Evolutionary conservation across 92 coral and sea anemone genomes (phyloP), one percentile per base, ranked within the genome.

Genomic region (Siderastrea siderea): DNA sequence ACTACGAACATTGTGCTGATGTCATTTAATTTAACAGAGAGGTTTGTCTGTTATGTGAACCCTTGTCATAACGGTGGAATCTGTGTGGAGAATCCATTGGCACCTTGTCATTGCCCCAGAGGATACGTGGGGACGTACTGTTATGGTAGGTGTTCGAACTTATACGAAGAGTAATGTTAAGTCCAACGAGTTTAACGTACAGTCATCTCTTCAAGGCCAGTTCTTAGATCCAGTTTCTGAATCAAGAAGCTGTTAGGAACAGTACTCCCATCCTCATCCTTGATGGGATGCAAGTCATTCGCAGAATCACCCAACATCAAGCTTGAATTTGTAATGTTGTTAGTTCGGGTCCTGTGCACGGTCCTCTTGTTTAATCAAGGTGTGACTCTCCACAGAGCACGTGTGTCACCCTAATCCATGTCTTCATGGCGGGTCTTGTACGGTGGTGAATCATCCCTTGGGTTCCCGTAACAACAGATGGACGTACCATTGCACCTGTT

Each of bases 341-440:
- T 26, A 26, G 38, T 26, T 26, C 38, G 38, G 38, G 38, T 26
- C 38, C 38, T 26, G 38, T 26, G 52, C 75, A 48, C 19, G 47
- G 6, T 8, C 52, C 12, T 14, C 50, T 71, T 7, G 12, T 71
- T 71, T 47, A 12, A 47, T 0, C 9, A 3, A 71, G 5, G 2
- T 54, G 62, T 9, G 43, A 53, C 38, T 46, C 6, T 81, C 53
- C 72, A 11, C 44, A 94, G 96, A 84, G 44, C 96, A 96, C 71
- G 96, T 93, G 58, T 96, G 99, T 49, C 87, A 90, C 8, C 98
- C 98, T 0, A 90, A 93, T 72, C 99, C 98, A 8, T 96, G 99
- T 74, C 84, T 87, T 47, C 96, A 95, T 71, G 93, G 91, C 9
- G 96, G 92, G 1, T 50, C 77, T 1, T 96, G 99, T 85, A 81